Evolutionary conservation across 2,113 vertebrate species (phyloP), one percentile per base, ranked within the genome.

Genomic region (Tapirus terrestris): DNA sequence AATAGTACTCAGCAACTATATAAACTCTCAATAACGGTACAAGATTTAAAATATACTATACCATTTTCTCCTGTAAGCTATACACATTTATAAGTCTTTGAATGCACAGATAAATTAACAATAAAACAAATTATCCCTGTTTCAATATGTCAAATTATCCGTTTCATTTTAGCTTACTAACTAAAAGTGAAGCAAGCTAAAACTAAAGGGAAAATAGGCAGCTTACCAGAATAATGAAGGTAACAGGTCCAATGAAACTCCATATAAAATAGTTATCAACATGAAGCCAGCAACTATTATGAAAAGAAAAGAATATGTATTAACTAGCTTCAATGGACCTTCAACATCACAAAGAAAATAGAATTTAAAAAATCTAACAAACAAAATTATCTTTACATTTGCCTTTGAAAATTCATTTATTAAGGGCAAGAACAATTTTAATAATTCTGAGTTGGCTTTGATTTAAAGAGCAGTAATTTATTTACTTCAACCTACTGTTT

Each of bases 221-320:
- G 97, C 99, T 99, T 99, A 99, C 99, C 99, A 99, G 99, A 98
- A 99, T 99, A 98, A 99, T 99, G 98, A 99, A 99, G 97, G 99
- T 99, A 98, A 99, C 99, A 20, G 99, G 99, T 98, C 99, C 99
- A 98, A 99, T 99, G 98, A 99, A 99, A 98, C 99, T 99, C 99
- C 99, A 99, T 99, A 99, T 99, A 99, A 99, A 99, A 98, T 99
- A 99, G 98, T 99, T 99, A 99, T 99, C 99, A 99, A 99, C 99
- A 65, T 99, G 99, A 97, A 99, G 99, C 99, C 99, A 99, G 99
- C 99, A 99, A 98, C 99, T 99, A 79, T 76, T 33, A 98, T 2
- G 77, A 96, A 98, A 97, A 98, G 93, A 97, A 95, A 84, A 98
- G 58, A 97, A 27, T 77, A 75, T 9, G 33, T 75, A 96, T 68